Evolutionary conservation across 2,113 vertebrate genomes (phyloP).

Genomic region (Ailuropoda melanoleuca): DNA sequence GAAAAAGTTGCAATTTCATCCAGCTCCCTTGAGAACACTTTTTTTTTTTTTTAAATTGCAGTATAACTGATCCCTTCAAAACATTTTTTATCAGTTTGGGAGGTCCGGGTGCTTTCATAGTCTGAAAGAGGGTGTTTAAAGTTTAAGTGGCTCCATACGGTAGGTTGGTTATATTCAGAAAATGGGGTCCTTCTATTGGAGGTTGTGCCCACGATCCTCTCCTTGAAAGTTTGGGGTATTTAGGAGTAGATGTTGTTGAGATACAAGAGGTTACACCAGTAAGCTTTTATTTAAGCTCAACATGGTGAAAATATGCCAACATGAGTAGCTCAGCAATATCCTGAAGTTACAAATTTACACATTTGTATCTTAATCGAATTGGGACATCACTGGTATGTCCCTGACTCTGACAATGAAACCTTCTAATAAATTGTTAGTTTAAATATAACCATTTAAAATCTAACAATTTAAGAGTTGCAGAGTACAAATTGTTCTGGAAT

Average conservation of each 20-base stretch:
- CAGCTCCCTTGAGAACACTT: background rate
- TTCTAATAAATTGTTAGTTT: background rate
- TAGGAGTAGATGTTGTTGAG: background rate
- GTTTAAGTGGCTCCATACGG: background rate
- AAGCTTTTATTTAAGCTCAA: background rate
- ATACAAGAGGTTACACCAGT: background rate
- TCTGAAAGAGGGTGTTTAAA: background rate
- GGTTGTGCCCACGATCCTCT: background rate
- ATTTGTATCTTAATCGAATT: background rate
- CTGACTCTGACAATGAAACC: background rate
- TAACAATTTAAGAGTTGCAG: background rate
- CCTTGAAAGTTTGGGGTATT: background rate
- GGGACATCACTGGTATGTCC: background rate
- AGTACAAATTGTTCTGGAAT: background rate
- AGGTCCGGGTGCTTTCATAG: background rate
- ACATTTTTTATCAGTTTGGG: slow-evolving; percentile 8
- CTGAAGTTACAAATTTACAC: background rate
- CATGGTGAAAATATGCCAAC: background rate
- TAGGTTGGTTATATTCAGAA: background rate
- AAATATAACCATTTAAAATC: slow-evolving; percentile 13
- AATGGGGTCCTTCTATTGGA: background rate
- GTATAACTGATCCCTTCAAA: background rate
- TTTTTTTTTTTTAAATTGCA: background rate
- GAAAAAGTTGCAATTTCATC: background rate
- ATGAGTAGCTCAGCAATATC: background rate